Evolutionary conservation across 53 echinoderm and acorn worm species (phyloP).

Genomic region (Paracentrotus lividus): DNA sequence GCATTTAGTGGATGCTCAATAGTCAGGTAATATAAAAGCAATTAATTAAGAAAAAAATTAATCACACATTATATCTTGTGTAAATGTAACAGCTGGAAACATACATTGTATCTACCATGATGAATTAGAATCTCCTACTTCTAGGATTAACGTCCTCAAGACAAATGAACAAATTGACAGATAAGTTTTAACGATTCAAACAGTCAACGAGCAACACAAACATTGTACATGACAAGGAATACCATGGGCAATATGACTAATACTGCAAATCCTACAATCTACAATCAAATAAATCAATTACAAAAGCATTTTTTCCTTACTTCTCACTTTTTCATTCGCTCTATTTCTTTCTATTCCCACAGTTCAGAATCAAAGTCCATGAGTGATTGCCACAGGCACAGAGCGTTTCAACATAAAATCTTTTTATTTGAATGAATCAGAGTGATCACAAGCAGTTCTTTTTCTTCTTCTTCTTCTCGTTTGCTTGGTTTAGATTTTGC

Average conservation of each 20-base stretch:
- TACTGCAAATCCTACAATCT: slow-evolving; percentile 56
- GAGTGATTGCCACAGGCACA: slow-evolving; percentile 26
- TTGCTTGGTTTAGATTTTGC: slow-evolving; percentile 26
- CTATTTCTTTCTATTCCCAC: neutral
- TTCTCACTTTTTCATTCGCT: neutral
- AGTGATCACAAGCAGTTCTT: neutral
- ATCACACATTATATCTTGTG: no score
- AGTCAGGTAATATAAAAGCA: no score
- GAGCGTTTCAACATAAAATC: neutral
- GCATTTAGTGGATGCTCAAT: no score
- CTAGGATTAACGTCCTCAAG: neutral
- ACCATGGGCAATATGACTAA: slow-evolving; percentile 66
- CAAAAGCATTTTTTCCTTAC: neutral
- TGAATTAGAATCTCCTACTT: neutral
- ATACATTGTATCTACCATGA: neutral
- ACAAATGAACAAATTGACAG: slow-evolving; percentile 63
- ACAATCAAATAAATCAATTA: slow-evolving; percentile 66
- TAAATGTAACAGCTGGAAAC: slow-evolving; percentile 31
- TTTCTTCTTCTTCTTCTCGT: neutral
- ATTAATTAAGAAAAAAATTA: no score
- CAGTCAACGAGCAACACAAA: slow-evolving; percentile 8
- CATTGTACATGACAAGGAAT: slow-evolving; percentile 24
- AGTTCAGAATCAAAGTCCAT: slow-evolving; percentile 41
- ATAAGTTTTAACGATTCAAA: slow-evolving; percentile 1
- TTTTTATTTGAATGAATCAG: slow-evolving; percentile 22